These are phyloP conservation scores for Tortricodes alternella DNA, from an alignment of 2,888 invertebrate species.

Conservation along the genomic window DNA sequence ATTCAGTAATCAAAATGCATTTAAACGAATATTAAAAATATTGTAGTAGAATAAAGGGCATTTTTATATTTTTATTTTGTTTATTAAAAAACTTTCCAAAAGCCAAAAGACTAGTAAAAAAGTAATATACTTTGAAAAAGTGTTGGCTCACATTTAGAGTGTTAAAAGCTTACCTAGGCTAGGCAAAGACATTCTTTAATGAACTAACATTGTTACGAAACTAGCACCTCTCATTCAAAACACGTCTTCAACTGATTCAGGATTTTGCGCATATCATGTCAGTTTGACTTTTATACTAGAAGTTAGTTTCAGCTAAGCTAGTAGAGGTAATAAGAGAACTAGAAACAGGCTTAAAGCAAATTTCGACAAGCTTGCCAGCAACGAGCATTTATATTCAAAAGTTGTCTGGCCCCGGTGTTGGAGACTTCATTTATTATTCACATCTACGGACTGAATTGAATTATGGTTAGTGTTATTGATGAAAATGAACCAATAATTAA, in stretches of 20 bases:
- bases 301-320: not conserved
- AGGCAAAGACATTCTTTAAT: too few species aligned
- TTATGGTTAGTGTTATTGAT: too few species aligned
- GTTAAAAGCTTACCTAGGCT: too few species aligned
- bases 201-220: not conserved
- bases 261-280: not conserved
- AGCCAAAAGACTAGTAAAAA: too few species aligned
- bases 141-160: too few species aligned
- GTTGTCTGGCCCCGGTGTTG: not conserved
- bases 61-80: too few species aligned
- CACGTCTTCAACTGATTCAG: not conserved
- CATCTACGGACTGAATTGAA: not conserved
- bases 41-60: too few species aligned
- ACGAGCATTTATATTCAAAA: slow-evolving; percentile 1
- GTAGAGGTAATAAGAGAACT: not conserved
- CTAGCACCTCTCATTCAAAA: not conserved
- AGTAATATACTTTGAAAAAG: too few species aligned
- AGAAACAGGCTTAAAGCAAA: not conserved
- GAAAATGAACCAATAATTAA: too few species aligned
- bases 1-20: too few species aligned
- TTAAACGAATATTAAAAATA: too few species aligned
- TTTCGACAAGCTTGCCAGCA: not conserved
- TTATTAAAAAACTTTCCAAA: too few species aligned
- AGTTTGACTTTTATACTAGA: slow-evolving; percentile 2
- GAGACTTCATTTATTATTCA: not conserved